Evolutionary conservation across 2,113 vertebrate genomes (phyloP).

Genomic region (Hylia prasina): DNA sequence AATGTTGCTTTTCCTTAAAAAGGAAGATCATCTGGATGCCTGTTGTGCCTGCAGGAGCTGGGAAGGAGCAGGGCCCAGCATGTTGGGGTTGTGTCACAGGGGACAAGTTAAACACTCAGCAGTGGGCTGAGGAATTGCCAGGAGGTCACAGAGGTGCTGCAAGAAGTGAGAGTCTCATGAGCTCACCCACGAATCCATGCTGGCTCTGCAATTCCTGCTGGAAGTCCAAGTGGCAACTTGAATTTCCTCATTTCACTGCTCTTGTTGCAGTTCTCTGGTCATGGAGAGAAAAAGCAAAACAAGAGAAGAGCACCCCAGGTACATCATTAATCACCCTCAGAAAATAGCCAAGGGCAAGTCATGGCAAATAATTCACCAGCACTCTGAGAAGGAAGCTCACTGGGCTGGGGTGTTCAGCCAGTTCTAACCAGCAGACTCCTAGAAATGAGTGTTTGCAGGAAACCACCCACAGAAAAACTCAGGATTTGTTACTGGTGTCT

Average conservation of each 20-base stretch:
- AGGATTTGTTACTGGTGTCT: background rate
- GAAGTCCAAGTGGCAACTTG: conserved; percentile 31
- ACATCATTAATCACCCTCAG: background rate
- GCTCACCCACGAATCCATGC: background rate
- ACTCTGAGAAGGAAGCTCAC: background rate
- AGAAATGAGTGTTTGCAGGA: background rate
- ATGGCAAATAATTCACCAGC: background rate
- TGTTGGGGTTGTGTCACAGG: background rate
- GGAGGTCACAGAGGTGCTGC: background rate
- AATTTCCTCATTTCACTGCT: conserved; percentile 30
- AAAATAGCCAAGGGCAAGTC: background rate
- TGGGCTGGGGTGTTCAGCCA: background rate
- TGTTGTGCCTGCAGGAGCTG: background rate
- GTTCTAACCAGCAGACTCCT: background rate
- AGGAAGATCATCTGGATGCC: background rate
- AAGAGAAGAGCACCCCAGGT: background rate
- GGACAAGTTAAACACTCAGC: conserved; percentile 13
- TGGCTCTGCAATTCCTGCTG: conserved; percentile 5
- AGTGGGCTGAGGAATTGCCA: background rate
- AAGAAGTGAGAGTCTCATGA: background rate
- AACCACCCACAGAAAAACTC: background rate
- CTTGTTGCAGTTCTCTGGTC: conserved; percentile 13
- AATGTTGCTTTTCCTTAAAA: background rate
- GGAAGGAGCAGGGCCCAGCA: background rate
- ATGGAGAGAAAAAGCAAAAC: conserved; percentile 11